Base-by-base conservation (phyloP, 2,888 invertebrate genomes). In the Lithosia quadra region DNA sequence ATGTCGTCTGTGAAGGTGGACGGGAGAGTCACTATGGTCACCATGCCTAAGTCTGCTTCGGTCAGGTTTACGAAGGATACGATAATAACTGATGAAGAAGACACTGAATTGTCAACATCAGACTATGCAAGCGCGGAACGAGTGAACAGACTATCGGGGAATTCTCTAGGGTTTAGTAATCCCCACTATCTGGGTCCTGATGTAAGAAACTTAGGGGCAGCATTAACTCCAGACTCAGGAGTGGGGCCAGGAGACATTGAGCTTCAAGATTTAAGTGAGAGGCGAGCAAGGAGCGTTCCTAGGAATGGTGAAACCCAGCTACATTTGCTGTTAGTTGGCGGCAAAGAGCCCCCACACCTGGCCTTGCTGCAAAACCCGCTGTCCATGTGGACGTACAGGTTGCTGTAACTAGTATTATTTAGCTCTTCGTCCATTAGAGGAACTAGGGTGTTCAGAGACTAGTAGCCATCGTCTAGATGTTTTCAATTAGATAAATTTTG, bases 101-200 rank as follows among this genome's bases (percentile, higher is more conserved):
- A 96, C 71, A 93, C 92, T 66, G 96, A 96, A 72, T 84, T 95
- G 72, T 97, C 97, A 0, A 97, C 97, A 0, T 97, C 97, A 7
- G 97, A 97, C 84, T 97, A 97, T 88, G 97, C 97, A 66, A 97
- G 97, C 84, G 97, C 97, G 63, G 97, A 97, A 88, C 95, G 96
- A 0, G 96, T 96, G 28, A 96, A 96, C 85, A 88, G 96, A 43
- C 84, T 95, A 59, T 94, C 96, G 4, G 95, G 95, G 0, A 92
- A 91, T 24, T 85, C 95, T 80, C 64, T 96, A 68, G 97, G 97
- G 1, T 97, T 97, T 88, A 97, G 97, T 84, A 97, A 97, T 88
- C 97, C 97, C 7, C 97, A 97, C 87, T 97, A 97, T 84, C 89
- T 97, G 77, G 97, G 97, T 0, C 95, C 97, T 9, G 97, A 97